A percentile compares a stretch with the other conserved stretches of the same genome.
These are phyloP conservation scores for Syrmaticus mikado DNA, from an alignment of 2,113 vertebrate genomes.

Conservation along the genomic window DNA sequence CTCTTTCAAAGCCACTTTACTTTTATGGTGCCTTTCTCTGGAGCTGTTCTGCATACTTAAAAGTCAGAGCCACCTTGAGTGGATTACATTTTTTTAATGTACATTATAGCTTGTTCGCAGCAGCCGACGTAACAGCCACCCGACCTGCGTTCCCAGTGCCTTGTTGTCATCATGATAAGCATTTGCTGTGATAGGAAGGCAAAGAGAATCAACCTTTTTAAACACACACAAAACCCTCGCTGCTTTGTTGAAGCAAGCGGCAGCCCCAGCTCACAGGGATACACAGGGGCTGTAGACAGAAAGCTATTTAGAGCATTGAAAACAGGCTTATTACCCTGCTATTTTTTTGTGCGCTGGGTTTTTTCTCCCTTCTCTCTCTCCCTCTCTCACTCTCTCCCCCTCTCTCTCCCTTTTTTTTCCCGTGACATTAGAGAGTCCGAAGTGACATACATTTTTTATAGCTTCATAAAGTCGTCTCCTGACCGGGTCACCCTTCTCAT, in stretches of 20 bases:
- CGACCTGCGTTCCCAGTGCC: constrained; percentile 53
- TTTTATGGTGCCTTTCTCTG: constrained; percentile 70
- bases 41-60: constrained; percentile 78
- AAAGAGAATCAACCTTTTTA: constrained; percentile 76
- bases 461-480: constrained; percentile 99
- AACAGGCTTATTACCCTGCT: constrained; percentile 95
- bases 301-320: constrained; percentile 93
- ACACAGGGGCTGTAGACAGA: constrained; percentile 82
- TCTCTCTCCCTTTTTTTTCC: constrained; percentile 79
- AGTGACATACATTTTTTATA: constrained; percentile 99
- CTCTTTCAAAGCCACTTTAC: constrained; percentile 71
- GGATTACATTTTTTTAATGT: constrained; percentile 60
- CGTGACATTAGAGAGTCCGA: constrained; percentile 99
- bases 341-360: constrained; percentile 79
- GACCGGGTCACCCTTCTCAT: constrained; percentile 99
- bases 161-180: constrained; percentile 71
- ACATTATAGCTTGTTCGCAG: constrained; percentile 39
- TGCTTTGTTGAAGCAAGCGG: constrained; percentile 62
- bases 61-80: constrained; percentile 79
- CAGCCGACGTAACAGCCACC: constrained; percentile 51
- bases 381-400: neutral
- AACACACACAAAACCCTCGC: constrained; percentile 59
- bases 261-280: constrained; percentile 66
- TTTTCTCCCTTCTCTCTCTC: constrained; percentile 61
- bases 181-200: constrained; percentile 75